A percentile compares a stretch with the other conserved stretches of the same genome.
Evolutionary conservation across 2,797 vertebrate species (phyloP).

Genomic region (Iguana delicatissima): DNA sequence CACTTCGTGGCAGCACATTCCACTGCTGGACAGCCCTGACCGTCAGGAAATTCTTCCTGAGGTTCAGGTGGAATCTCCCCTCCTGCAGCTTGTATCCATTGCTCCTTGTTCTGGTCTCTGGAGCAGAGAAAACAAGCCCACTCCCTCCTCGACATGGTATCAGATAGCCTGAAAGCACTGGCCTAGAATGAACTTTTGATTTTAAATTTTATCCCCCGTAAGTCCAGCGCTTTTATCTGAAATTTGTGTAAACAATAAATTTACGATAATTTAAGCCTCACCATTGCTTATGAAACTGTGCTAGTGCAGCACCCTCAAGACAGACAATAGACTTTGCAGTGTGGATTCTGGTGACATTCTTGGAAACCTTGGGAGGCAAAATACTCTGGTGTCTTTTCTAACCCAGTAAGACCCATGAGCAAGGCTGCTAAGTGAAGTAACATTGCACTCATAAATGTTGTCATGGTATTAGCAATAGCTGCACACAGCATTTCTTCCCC

Average conservation of each 20-base stretch:
- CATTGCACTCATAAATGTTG: neutral
- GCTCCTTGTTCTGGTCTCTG: too few species aligned
- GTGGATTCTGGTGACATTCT: fast-evolving
- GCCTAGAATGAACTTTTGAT: neutral
- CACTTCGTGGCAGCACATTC: too few species aligned
- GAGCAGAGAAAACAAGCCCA: too few species aligned
- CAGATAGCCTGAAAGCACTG: too few species aligned
- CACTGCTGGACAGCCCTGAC: too few species aligned
- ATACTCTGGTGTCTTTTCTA: conserved; percentile 25
- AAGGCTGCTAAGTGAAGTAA: too few species aligned
- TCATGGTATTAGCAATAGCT: neutral
- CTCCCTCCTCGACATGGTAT: too few species aligned
- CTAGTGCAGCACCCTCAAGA: neutral
- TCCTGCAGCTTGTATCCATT: too few species aligned
- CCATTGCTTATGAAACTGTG: neutral
- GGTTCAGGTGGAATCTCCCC: too few species aligned
- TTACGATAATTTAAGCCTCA: neutral
- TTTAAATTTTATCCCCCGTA: neutral
- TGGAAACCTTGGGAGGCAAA: neutral
- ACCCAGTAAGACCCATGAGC: neutral
- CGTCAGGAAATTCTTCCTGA: too few species aligned
- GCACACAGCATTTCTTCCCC: neutral
- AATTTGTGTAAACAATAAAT: neutral
- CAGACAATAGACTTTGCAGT: neutral
- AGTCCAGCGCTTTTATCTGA: neutral